Conservation (phyloP, 92 coral and sea anemone species). For the Ricordea florida region DNA sequence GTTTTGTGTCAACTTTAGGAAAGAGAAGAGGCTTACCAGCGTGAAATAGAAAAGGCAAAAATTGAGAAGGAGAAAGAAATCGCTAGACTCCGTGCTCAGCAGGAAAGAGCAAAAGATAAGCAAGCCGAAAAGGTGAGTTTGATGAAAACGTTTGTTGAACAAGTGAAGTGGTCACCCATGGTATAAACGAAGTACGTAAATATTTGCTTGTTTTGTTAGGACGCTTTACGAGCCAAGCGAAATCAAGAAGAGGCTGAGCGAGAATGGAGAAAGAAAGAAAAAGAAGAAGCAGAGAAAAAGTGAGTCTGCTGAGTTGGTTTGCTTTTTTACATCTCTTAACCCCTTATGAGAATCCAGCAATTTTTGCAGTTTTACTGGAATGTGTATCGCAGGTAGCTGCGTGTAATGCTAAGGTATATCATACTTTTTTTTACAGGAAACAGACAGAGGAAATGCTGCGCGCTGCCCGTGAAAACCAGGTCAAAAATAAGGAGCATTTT, state of each 20-base stretch:
- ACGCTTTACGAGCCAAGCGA: constrained; percentile 94
- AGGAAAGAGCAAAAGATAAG: constrained; percentile 97
- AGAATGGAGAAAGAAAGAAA: constrained; percentile 94
- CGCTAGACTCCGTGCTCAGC: constrained; percentile 94
- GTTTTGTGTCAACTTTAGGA: constrained; percentile 37
- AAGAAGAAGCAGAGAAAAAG: constrained; percentile 92
- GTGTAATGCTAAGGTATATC: neutral
- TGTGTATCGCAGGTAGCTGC: neutral
- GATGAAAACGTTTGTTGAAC: too few relatives aligned
- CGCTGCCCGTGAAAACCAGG: constrained; percentile 89
- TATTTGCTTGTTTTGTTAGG: constrained; percentile 18
- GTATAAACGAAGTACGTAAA: neutral
- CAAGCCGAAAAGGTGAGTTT: constrained; percentile 87
- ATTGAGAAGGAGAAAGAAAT: constrained; percentile 95
- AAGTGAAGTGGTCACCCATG: too few relatives aligned
- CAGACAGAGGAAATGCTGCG: constrained; percentile 89
- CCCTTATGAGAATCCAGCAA: neutral
- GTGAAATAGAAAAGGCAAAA: constrained; percentile 78
- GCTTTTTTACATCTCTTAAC: neutral
- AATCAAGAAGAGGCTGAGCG: constrained; percentile 98
- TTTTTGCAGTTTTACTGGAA: neutral
- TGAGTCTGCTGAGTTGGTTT: constrained; percentile 13
- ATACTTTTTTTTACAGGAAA: constrained; percentile 48
- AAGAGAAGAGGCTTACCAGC: constrained; percentile 95
- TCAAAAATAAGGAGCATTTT: constrained; percentile 91